Percentiles rank a stretch among this genome's conserved stretches.
These are phyloP conservation scores for Euclidia mi DNA, from an alignment of 2,888 invertebrate species.

Conservation along the genomic window DNA sequence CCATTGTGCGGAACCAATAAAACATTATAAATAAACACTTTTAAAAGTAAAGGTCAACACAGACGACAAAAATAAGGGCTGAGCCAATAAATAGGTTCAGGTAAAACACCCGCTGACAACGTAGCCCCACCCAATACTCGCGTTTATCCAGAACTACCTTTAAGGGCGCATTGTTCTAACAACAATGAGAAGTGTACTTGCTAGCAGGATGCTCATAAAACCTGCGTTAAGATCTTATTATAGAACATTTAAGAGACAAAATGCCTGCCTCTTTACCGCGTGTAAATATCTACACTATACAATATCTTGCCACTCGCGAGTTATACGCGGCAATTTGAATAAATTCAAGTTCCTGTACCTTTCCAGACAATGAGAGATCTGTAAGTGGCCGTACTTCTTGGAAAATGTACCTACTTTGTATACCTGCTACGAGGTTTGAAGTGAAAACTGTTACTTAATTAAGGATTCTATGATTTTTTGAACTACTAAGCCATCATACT, in stretches of 20 bases:
- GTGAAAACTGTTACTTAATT: background rate
- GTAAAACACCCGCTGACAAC: constrained; percentile 10
- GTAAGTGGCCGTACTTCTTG: constrained; percentile 1
- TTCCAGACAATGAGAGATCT: constrained; percentile 6
- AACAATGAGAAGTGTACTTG: constrained; percentile 52
- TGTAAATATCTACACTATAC: constrained; percentile 35
- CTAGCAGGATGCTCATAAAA: constrained; percentile 53
- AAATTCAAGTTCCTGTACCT: constrained; percentile 12
- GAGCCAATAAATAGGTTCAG: constrained; percentile 6
- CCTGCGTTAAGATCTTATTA: constrained; percentile 52
- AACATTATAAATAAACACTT: constrained; percentile 40
- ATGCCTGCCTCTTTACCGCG: constrained; percentile 32
- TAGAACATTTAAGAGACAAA: constrained; percentile 50
- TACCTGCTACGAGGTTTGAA: background rate
- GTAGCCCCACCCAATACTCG: constrained; percentile 21
- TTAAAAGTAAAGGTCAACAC: constrained; percentile 24
- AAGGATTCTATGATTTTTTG: background rate
- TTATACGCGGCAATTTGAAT: constrained; percentile 44
- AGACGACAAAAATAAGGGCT: constrained; percentile 25
- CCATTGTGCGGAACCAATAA: constrained; percentile 27
- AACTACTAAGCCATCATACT: too few relatives aligned
- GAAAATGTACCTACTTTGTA: background rate
- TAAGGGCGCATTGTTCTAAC: constrained; percentile 57
- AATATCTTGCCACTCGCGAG: constrained; percentile 32
- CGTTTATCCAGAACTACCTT: constrained; percentile 56